Base-by-base conservation (phyloP, 2,113 vertebrate species). In the Chionodraco myersi region DNA sequence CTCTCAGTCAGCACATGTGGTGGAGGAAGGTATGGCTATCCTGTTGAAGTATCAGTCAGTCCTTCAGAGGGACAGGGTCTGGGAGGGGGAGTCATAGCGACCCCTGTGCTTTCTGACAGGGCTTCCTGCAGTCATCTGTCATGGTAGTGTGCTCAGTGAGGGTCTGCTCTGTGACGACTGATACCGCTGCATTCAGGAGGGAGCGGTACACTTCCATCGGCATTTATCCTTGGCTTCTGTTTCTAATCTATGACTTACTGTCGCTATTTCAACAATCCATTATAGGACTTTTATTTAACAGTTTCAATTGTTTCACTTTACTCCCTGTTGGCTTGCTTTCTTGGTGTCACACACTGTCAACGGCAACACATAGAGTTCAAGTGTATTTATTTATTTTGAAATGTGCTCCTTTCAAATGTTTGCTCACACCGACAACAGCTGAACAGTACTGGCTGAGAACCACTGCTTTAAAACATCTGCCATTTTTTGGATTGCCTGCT, bases 61-160 rank as follows among this genome's bases (percentile, higher is more conserved):
- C 79, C 72, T 89, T 91, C 76, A 89, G 87, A 91, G 69, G 34
- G 8, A 18, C 53, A 45, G 57, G 45, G 69, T 65, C 68, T 30
- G 21, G 15, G 26, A 59, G 66, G 67, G 59, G 75, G 47, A 83
- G 62, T 82, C 65, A n/a, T 6, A 49, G 54, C 30, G 75, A 49
- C 61, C 62, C 34, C 65, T 44, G 78, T 52, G 73, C 58, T 73
- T 70, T 75, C 26, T 49, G 74, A 83, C 49, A 3, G 34, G 74
- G 68, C 51, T 86, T 90, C 70, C 83, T 89, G 78, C 54, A 52
- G 52, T 77, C 65, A 69, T 90, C 88, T 80, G 63, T 92, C 85
- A 80, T 80, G 62, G 48, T 26, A 4, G 58, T 49, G 59, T 56
- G 45, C 48, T 23, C n/a, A 10, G 64, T 65, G 66, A 64, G 16